Percentiles rank a stretch among this genome's conserved stretches.
phyloP scores from a whole-genome alignment of 2,113 vertebrate species.

The Aix galericulata region DNA sequence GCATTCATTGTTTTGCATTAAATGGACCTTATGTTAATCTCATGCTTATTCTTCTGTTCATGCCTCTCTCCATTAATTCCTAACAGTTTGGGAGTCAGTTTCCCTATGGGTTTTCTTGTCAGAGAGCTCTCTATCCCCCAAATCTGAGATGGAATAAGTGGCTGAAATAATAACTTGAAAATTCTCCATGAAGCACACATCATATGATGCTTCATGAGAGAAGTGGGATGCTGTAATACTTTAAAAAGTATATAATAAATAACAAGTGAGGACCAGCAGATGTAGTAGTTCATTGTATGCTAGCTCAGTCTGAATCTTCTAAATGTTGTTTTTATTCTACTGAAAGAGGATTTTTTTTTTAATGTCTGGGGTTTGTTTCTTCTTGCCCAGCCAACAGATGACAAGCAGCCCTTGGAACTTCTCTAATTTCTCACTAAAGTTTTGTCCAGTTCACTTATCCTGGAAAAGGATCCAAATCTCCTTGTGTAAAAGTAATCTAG shows the following conservation, averaged over 20 bases:
- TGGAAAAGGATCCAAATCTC: background rate
- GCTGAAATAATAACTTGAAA: background rate
- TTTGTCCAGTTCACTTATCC: background rate
- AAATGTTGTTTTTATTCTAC: background rate
- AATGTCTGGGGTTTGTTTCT: background rate
- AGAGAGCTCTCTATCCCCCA: background rate
- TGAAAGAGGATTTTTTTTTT: background rate
- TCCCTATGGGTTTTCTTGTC: no score
- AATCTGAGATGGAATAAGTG: background rate
- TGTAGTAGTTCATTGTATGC: background rate
- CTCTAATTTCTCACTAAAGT: background rate
- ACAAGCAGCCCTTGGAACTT: conserved; percentile 26
- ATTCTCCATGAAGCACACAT: background rate
- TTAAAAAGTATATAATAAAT: background rate
- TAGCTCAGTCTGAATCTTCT: background rate
- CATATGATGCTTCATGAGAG: background rate
- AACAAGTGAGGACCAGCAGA: background rate
- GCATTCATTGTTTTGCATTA: background rate
- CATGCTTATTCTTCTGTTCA: background rate
- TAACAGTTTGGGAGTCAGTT: background rate
- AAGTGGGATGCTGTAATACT: background rate
- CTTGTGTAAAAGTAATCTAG: background rate
- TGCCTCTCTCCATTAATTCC: background rate
- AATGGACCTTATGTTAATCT: background rate
- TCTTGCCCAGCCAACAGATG: background rate